Percentiles rank a stretch among this genome's conserved stretches.
phyloP scores from a whole-genome alignment of 2,113 vertebrate species.

The Corapipo altera region DNA sequence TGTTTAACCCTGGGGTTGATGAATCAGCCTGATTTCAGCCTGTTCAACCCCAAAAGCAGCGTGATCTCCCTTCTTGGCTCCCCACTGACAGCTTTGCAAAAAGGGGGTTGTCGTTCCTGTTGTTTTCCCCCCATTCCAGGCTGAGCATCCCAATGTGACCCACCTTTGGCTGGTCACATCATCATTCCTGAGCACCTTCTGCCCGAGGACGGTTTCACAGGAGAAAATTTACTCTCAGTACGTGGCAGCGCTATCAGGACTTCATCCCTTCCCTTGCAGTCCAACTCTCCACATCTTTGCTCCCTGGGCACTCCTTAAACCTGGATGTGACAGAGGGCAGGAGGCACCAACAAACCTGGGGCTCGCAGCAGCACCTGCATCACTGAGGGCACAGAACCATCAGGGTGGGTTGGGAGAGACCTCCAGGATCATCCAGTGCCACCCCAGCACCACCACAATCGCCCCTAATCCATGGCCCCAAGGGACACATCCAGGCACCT shows the following conservation, averaged over 20 bases:
- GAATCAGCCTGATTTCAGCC: not conserved
- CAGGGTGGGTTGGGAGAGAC: fast-evolving
- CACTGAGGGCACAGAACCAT: fast-evolving
- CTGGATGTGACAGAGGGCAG: not conserved
- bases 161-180: not conserved
- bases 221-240: not conserved
- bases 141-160: not conserved
- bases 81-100: not conserved
- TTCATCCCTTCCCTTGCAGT: not conserved
- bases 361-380: not conserved
- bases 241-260: fast-evolving
- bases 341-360: not conserved
- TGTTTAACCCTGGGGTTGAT: not conserved
- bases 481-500: not conserved
- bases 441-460: not conserved
- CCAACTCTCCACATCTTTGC: not conserved
- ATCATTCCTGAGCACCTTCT: not conserved
- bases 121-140: not conserved
- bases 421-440: fast-evolving
- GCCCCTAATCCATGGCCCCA: not conserved
- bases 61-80: not conserved
- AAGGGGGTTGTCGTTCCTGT: too few species aligned
- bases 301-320: not conserved
- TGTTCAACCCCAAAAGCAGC: not conserved
- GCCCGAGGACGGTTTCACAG: not conserved